Evolutionary conservation across 2,113 vertebrate genomes (phyloP).

Genomic region (Blennius ocellaris): DNA sequence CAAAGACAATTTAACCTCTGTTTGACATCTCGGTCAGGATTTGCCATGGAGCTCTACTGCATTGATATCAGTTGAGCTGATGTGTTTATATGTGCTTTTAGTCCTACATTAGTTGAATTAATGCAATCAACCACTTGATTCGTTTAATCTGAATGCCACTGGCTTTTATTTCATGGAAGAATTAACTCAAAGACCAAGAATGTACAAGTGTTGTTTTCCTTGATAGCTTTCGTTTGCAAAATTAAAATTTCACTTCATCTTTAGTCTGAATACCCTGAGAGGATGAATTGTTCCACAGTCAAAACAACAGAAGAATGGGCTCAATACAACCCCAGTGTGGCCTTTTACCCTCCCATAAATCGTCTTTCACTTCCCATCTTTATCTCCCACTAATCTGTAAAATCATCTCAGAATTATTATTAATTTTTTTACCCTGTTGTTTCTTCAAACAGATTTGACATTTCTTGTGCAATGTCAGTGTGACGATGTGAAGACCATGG

Average conservation of each 20-base stretch:
- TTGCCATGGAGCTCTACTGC: too few relatives aligned
- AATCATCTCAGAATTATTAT: slow-evolving; percentile 20
- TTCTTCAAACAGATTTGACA: slow-evolving; percentile 30
- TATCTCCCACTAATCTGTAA: slow-evolving; percentile 36
- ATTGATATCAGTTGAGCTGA: too few relatives aligned
- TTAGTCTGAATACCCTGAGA: neutral
- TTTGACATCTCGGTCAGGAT: too few relatives aligned
- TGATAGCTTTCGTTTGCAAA: neutral
- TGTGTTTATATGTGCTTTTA: too few relatives aligned
- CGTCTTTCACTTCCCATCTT: slow-evolving; percentile 14
- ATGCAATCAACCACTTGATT: too few relatives aligned
- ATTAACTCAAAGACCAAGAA: too few relatives aligned
- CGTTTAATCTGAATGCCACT: too few relatives aligned
- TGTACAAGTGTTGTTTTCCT: too few relatives aligned
- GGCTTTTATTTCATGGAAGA: too few relatives aligned
- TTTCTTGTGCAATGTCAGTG: slow-evolving; percentile 6
- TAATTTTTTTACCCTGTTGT: neutral
- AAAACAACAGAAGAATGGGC: neutral
- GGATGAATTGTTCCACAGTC: neutral
- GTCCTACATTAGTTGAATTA: too few relatives aligned
- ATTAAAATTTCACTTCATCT: neutral
- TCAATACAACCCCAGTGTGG: slow-evolving; percentile 3
- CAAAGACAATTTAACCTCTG: too few relatives aligned
- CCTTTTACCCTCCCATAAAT: slow-evolving; percentile 18
- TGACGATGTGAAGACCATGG: slow-evolving; percentile 27